These are phyloP conservation scores for Takifugu bimaculatus DNA, from an alignment of 2,113 vertebrate species.

Conservation along the genomic window DNA sequence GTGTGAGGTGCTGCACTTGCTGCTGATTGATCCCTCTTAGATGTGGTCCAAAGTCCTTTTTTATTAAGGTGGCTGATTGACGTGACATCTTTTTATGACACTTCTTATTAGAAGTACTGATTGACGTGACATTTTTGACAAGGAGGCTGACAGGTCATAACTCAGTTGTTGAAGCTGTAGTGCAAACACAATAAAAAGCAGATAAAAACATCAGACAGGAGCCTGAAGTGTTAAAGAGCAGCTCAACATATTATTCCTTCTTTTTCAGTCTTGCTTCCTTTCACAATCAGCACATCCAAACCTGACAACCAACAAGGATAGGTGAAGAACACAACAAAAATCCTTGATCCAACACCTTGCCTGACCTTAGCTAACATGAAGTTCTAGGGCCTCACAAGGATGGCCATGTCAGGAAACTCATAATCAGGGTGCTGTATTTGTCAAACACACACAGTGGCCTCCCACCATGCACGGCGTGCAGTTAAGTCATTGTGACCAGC, in stretches of 20 bases:
- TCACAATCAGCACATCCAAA: too few species aligned
- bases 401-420: too few species aligned
- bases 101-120: constrained; percentile 17
- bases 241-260: background rate
- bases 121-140: constrained; percentile 39
- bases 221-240: constrained; percentile 32
- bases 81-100: too few species aligned
- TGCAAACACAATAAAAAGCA: constrained; percentile 14
- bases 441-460: constrained; percentile 5
- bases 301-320: too few species aligned
- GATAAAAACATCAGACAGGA: constrained; percentile 53
- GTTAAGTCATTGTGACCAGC: constrained; percentile 32
- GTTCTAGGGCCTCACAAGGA: too few species aligned
- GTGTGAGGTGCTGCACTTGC: constrained; percentile 17
- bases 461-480: constrained; percentile 34
- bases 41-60: background rate
- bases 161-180: constrained; percentile 42
- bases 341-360: too few species aligned
- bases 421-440: too few species aligned
- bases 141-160: constrained; percentile 44
- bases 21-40: constrained; percentile 9
- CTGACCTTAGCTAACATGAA: too few species aligned
- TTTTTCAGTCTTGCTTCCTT: background rate
- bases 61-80: too few species aligned
- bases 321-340: too few species aligned